Conservation (phyloP, 2,888 invertebrate genomes). For the Asteroscopus sphinx region DNA sequence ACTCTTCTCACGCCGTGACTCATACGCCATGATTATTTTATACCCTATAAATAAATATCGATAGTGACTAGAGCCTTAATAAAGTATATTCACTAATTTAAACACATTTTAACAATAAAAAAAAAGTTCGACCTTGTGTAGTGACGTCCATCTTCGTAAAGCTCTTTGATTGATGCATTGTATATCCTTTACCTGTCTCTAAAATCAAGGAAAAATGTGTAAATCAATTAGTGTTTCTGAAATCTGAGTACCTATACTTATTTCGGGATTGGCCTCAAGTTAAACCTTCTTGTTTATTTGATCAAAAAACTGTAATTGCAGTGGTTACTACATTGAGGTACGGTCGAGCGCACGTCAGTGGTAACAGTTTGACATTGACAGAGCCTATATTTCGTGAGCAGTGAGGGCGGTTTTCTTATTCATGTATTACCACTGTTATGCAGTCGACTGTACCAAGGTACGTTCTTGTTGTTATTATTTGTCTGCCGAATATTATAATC, state of each 20-base stretch:
- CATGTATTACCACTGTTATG: too few relatives aligned
- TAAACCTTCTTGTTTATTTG: background rate
- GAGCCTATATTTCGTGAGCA: too few relatives aligned
- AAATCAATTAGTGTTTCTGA: background rate
- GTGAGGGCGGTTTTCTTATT: too few relatives aligned
- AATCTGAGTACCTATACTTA: background rate
- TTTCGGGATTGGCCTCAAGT: background rate
- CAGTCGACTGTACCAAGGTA: too few relatives aligned
- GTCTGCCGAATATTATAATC: too few relatives aligned
- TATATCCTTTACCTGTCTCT: too few relatives aligned
- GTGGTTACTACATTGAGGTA: too few relatives aligned
- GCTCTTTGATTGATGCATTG: too few relatives aligned
- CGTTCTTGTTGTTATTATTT: too few relatives aligned
- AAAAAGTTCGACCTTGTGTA: background rate
- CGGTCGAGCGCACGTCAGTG: too few relatives aligned
- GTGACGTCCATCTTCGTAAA: background rate
- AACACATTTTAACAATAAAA: background rate
- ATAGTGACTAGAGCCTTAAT: slow-evolving; percentile 36
- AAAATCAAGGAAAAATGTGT: background rate
- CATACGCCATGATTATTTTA: slow-evolving; percentile 75
- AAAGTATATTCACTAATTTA: slow-evolving; percentile 15
- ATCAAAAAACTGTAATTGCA: background rate
- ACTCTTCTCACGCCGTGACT: slow-evolving; percentile 80
- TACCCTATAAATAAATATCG: slow-evolving; percentile 58
- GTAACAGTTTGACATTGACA: too few relatives aligned